Evolutionary conservation across 2,797 vertebrate species (phyloP).

Genomic region (Netta rufina): DNA sequence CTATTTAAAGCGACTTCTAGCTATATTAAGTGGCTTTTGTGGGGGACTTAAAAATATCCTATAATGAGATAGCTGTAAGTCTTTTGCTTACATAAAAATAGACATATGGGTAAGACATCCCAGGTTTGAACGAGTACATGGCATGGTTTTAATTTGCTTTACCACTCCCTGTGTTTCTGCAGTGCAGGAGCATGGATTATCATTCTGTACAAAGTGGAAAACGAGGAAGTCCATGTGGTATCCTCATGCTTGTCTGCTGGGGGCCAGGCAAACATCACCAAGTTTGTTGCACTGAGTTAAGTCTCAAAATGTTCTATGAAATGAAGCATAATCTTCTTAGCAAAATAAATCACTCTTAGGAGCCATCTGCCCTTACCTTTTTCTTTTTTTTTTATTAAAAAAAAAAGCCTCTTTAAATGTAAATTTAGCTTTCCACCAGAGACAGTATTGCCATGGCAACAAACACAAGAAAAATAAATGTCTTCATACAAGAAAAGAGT

Average conservation of each 20-base stretch:
- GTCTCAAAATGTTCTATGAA: constrained; percentile 24
- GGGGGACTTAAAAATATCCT: neutral
- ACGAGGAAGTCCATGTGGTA: neutral
- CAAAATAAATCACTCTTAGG: constrained; percentile 28
- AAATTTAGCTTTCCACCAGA: constrained; percentile 60
- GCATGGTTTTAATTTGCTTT: neutral
- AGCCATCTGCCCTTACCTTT: constrained; percentile 42
- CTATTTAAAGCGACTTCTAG: neutral
- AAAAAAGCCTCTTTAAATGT: constrained; percentile 52
- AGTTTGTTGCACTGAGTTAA: neutral
- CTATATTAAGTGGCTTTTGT: neutral
- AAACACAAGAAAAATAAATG: constrained; percentile 41
- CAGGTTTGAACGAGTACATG: neutral
- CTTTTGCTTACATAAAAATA: constrained; percentile 6
- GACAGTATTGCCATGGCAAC: constrained; percentile 61
- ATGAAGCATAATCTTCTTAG: neutral
- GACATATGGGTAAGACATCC: neutral
- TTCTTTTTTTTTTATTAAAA: neutral
- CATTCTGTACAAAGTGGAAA: neutral
- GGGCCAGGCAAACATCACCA: neutral
- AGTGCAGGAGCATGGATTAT: neutral
- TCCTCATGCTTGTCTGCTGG: neutral
- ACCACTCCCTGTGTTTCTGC: neutral
- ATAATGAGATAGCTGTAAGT: neutral
- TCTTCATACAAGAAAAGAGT: neutral